Base-by-base conservation (phyloP, 2,797 vertebrate species). In the Gadopsis marmoratus region DNA sequence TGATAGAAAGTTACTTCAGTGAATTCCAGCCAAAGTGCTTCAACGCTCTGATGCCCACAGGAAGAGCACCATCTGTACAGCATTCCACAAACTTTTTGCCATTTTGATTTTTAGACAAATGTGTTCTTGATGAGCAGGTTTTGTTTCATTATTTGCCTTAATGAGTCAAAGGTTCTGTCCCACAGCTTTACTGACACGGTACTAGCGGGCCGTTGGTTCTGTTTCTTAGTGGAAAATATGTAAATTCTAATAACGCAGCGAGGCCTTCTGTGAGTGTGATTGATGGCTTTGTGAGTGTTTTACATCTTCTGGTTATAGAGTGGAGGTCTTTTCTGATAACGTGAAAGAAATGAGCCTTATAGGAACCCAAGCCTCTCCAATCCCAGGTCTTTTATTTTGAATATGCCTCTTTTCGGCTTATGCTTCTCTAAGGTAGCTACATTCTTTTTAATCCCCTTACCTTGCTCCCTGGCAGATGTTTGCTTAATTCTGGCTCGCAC, bases 21-120 rank as follows among this genome's bases (percentile, higher is more conserved):
- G 84, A 90, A 81, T 78, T 79, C 37, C 48, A 77, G 88, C 88
- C 84, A 91, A 84, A 90, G 81, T 81, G 72, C 86, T 73, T 87
- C 72, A 74, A 71, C 45, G 80, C 86, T 85, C 82, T 7, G 80
- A 76, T 89, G 87, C 89, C 81, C 86, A 88, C 77, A 90, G 93
- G 88, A 91, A 68, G 71, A 74, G 80, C 71, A 47, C 91, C 91
- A 93, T 94, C 90, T 93, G 91, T 71, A 79, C 74, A 8, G 67
- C 45, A 62, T 89, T 83, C 73, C 79, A 83, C 78, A 80, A 91
- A 88, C 39, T 51, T 79, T 85, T 83, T 81, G 58, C 84, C 59
- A 67, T 85, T 91, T 87, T 87, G 71, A 70, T 75, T 81, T 89
- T 81, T 78, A 73, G 74, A 88, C 74, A 84, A 88, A 86, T 85